Evolutionary conservation across 2,888 invertebrate genomes (phyloP), one percentile per base, ranked within the genome.

Genomic region (Drosophila bunnanda): DNA sequence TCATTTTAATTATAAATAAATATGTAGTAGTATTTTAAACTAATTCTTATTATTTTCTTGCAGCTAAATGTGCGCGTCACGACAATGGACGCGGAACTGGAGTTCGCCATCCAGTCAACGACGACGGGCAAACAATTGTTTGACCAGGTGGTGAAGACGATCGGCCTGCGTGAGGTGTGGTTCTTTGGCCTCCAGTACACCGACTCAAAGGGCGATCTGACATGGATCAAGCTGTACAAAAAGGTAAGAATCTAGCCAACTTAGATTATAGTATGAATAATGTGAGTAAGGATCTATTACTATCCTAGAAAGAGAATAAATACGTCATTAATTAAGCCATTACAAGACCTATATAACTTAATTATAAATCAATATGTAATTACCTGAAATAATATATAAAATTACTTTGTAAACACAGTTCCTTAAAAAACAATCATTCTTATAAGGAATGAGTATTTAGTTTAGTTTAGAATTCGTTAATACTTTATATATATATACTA

Each of bases 41-140:
- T 12, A 15, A 38, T 30, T 30, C 5, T 6, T 41, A 32, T n/a
- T 8, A 20, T 8, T n/a, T n/a, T 30, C 12, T 50, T 82, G 3
- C 93, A 98, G 97, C 97, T 99, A 95, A 99, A 99, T 95, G 99
- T 99, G 93, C 97, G 99, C 93, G 99, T 99, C 94, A 99, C 98
- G 93, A 99, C 99, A 93, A 99, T 99, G 99, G 99, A 99, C 95
- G 99, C 99, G 93, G 99, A 99, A 95, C 95, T 99, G 96, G 99
- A 99, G 95, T 99, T 99, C 95, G 98, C 99, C 93, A 99, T 99
- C 95, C 99, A 99, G 95, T 97, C 97, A 93, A 98, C 97, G 92
- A 99, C 99, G 90, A 99, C 99, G 88, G 99, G 99, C 92, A 99
- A 99, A 93, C 99, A 99, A 93, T 95, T 99, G 77, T 99, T 99